Percentiles rank a stretch among this genome's conserved stretches.
Evolutionary conservation across 2,888 invertebrate species (phyloP).

Genomic region (Ptychoptera albimana): DNA sequence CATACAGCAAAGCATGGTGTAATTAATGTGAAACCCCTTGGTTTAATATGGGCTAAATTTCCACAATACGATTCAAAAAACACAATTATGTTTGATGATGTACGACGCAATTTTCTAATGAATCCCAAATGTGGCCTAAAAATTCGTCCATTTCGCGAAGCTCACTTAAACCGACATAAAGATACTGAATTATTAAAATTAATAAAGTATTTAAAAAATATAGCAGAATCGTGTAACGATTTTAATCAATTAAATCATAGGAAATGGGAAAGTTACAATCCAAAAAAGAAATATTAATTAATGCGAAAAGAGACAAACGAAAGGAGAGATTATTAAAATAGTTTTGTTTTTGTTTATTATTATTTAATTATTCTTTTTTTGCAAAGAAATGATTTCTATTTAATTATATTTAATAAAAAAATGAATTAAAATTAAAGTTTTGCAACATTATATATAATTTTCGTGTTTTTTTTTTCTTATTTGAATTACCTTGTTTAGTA

Average conservation of each 20-base stretch:
- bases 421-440: too few species aligned
- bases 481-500: too few species aligned
- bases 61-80: slow-evolving; percentile 77
- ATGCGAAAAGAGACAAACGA: not conserved
- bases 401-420: too few species aligned
- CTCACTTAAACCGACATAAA: slow-evolving; percentile 69
- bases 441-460: too few species aligned
- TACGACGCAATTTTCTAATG: slow-evolving; percentile 91
- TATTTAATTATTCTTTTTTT: too few species aligned
- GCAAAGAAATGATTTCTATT: too few species aligned
- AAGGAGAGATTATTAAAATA: too few species aligned
- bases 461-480: too few species aligned
- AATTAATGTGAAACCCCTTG: slow-evolving; percentile 87
- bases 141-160: slow-evolving; percentile 81
- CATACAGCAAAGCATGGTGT: slow-evolving; percentile 81
- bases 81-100: slow-evolving; percentile 97
- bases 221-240: slow-evolving; percentile 65
- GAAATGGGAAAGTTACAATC: slow-evolving; percentile 71
- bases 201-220: slow-evolving; percentile 65
- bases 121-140: slow-evolving; percentile 87
- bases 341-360: too few species aligned
- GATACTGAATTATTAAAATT: slow-evolving; percentile 72
- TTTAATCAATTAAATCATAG: slow-evolving; percentile 75
- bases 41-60: slow-evolving; percentile 93
- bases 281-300: slow-evolving; percentile 1